Base-by-base conservation (phyloP, 2,797 vertebrate genomes). In the Melanotaenia pygmaea region DNA sequence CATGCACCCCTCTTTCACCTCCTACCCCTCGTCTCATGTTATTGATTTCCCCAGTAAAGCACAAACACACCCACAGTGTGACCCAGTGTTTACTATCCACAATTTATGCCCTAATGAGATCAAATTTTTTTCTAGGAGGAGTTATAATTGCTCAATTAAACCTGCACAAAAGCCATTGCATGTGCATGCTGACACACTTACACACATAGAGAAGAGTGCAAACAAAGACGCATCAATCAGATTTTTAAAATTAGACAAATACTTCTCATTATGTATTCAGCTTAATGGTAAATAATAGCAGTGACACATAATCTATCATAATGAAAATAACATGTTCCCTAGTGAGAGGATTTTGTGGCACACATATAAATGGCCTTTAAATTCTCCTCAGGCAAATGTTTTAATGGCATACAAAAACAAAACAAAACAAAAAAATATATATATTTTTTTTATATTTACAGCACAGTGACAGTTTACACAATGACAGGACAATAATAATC, bases 31-130 rank as follows among this genome's bases (percentile, higher is more conserved):
- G 61, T 81, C 86, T 82, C 84, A 86, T 89, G 85, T 83, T 82
- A 73, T 79, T 71, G 60, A 47, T n/a, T 76, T 76, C 67, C 72
- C 72, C 75, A 67, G 14, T 74, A 74, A 85, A 88, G 88, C 63
- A 83, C 79, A 89, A 89, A 90, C 81, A 87, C 74, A 80, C 67
- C 72, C 84, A 85, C 79, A 74, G 79, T 80, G 83, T 84, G 85
- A 89, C 81, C 86, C 80, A 84, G 76, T 80, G 81, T 85, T 91
- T 88, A 79, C 84, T 74, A 88, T 92, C 86, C 77, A 64, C 86
- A 80, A 88, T 88, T 91, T 90, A 88, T 80, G 84, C 87, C 72
- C 78, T 92, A 90, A 93, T 92, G 88, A 86, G 86, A 90, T 92
- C 79, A 85, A 76, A 82, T 88, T 86, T 89, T 85, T 87, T 78